Base-by-base conservation (phyloP, 2,113 vertebrate genomes). In the Pygoscelis antarcticus region DNA sequence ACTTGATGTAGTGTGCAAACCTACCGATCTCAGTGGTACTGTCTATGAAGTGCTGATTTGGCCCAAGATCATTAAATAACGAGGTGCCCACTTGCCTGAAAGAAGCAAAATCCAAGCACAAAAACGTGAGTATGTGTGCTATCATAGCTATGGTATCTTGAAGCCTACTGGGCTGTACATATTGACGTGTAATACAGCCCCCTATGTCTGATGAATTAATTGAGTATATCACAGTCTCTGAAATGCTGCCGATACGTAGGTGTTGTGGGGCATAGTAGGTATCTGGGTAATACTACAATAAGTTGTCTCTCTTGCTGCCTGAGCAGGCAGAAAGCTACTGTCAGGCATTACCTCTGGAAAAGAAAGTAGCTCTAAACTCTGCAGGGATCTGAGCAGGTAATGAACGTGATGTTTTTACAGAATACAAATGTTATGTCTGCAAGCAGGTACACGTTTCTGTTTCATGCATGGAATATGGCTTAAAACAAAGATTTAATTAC, bases 101-200 rank as follows among this genome's bases (percentile, higher is more conserved):
- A 83, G 27, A 72, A 76, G 27, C 70, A 54, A 58, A 81, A 72
- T 57, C 25, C 38, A 87, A 22, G 44, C 49, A 72, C 52, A 54
- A 16, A 58, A 32, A 13, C 2, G 0, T 23, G 23, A 40, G 16
- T 47, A 1, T 2, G 2, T 21, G 52, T 22, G 44, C 60, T 55
- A 1, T 10, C 42, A 9, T 10, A 21, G 42, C 66, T 83, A 13
- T 13, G 40, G 19, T 11, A 47, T 15, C n/a, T n/a, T 20, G 72
- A 52, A 77, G 57, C 54, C 32, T 52, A 2, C 47, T 30, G 66
- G 54, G 34, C 72, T 57, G 26, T 22, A 61, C 25, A 3, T 36
- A 64, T 5, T 21, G 60, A 36, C 54, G 40, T 2, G 20, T 11
- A n/a, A 27, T 18, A 26, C 58, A 66, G 55, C 47, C 38, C 21